These are phyloP conservation scores for Pipistrellus pipistrellus DNA, from an alignment of 2,797 vertebrate genomes.

Conservation along the genomic window DNA sequence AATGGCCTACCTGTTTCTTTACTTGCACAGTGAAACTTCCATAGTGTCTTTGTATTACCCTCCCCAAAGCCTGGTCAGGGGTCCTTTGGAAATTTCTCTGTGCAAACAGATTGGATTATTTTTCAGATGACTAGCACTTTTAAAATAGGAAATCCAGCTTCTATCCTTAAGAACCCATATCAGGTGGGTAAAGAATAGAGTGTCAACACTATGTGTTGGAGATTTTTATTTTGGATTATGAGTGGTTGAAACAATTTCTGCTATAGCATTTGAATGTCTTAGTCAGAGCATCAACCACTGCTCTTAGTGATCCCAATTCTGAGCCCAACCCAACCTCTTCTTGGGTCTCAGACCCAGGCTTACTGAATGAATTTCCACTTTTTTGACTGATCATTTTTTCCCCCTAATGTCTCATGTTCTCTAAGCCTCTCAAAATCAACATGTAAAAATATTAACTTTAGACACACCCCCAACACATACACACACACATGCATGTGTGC, in stretches of 20 bases:
- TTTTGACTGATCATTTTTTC: background rate
- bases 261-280: background rate
- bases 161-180: background rate
- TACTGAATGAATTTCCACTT: background rate
- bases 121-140: background rate
- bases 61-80: background rate
- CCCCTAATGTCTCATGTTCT: background rate
- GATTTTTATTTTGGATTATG: background rate
- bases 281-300: background rate
- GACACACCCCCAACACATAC: no score
- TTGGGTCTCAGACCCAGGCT: background rate
- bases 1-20: background rate
- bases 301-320: background rate
- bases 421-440: background rate
- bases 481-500: fast-evolving
- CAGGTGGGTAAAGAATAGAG: background rate
- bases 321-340: background rate
- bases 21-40: background rate
- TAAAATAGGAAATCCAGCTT: background rate
- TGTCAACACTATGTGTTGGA: background rate
- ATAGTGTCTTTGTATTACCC: background rate
- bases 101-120: background rate
- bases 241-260: background rate
- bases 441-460: background rate
- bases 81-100: background rate